A percentile compares a stretch with the other conserved stretches of the same genome.
Evolutionary conservation across 2,888 invertebrate genomes (phyloP).

Genomic region (Apotomis betuletana): DNA sequence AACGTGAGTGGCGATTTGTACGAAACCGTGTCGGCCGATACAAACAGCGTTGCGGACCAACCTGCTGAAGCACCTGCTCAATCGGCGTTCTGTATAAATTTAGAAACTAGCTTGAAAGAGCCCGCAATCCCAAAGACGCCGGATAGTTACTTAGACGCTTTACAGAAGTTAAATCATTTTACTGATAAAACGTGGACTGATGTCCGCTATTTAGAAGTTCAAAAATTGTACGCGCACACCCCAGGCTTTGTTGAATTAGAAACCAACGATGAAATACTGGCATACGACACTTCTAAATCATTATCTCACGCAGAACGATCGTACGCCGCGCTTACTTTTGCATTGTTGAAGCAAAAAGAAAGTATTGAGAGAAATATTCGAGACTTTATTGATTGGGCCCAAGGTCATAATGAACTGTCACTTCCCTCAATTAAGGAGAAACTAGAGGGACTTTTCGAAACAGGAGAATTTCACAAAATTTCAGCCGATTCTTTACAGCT

Average conservation of each 20-base stretch:
- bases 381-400: constrained; percentile 33
- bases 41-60: neutral
- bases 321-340: neutral
- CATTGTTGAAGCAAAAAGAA: neutral
- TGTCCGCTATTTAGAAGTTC: constrained; percentile 1
- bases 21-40: neutral
- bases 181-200: neutral
- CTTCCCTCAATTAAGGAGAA: neutral
- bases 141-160: neutral
- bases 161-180: neutral
- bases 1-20: neutral
- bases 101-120: neutral
- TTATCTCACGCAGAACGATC: neutral
- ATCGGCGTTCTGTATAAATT: neutral
- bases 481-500: constrained; percentile 42
- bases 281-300: neutral
- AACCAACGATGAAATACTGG: neutral
- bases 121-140: neutral
- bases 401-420: neutral
- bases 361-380: neutral
- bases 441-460: neutral
- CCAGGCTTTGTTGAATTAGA: neutral
- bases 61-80: neutral
- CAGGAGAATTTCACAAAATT: constrained; percentile 15
- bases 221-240: neutral